These are phyloP conservation scores for Smittia sp. DNA, from an alignment of 2,888 invertebrate species.

Conservation along the genomic window DNA sequence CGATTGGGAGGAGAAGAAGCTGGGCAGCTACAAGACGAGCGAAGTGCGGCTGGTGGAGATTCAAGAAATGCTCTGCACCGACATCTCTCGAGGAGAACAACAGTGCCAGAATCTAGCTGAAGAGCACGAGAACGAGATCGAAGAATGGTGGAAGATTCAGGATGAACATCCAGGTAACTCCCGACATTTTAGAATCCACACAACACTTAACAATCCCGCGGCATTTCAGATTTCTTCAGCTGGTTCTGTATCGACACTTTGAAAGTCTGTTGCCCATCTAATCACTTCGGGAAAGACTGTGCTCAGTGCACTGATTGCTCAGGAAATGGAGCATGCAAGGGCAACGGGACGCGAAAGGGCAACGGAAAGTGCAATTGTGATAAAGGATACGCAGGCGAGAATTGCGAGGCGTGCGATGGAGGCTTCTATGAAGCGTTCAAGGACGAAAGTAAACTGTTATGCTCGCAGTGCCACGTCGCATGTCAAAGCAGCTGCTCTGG, in stretches of 20 bases:
- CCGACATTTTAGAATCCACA: no score
- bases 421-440: conserved; percentile 71
- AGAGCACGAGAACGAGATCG: conserved; percentile 75
- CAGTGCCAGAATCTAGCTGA: conserved; percentile 85
- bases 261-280: conserved; percentile 78
- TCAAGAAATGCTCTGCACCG: conserved; percentile 80
- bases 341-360: conserved; percentile 89
- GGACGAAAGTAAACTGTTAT: conserved; percentile 71
- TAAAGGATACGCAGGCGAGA: conserved; percentile 63
- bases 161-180: conserved; percentile 47
- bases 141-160: conserved; percentile 83
- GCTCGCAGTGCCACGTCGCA: conserved; percentile 74
- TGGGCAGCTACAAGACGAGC: conserved; percentile 77
- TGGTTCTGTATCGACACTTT: conserved; percentile 78
- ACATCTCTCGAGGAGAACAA: conserved; percentile 66
- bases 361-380: conserved; percentile 88
- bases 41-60: conserved; percentile 90
- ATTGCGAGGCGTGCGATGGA: conserved; percentile 74
- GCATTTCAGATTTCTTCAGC: conserved; percentile 64
- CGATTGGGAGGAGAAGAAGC: conserved; percentile 88
- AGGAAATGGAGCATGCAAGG: conserved; percentile 71
- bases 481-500: conserved; percentile 56
- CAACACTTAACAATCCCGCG: no score
- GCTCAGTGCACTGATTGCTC: conserved; percentile 78
- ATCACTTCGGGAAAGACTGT: conserved; percentile 81